Base-by-base conservation (phyloP, 2,797 vertebrate genomes). In the Ptychadena robeensis region DNA sequence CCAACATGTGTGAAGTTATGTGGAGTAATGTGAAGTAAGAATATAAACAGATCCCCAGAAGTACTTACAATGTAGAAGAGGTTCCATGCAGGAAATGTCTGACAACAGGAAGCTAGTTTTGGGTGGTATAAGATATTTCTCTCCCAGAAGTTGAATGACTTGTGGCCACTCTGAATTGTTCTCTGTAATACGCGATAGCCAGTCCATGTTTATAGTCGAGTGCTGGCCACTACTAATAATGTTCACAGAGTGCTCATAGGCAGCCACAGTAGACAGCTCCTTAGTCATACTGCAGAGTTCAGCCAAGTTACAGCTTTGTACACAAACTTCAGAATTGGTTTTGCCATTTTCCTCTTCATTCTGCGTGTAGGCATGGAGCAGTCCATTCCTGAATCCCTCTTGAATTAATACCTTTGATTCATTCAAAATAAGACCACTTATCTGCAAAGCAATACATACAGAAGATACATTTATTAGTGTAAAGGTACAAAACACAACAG, bases 201-300 rank as follows among this genome's bases (percentile, higher is more conserved):
- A 83, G 86, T 96, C 95, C 3, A 95, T 90, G 15, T 94, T 91
- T 81, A 76, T 35, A 57, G 38, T 22, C 10, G 25, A 38, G 40
- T 10, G 12, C 57, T 14, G 30, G 70, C 1, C 66, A 32, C 32
- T 32, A 57, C n/a, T 65, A 15, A 85, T 25, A 18, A 66, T 89
- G 22, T 91, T 82, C 0, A 84, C 32, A 53, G 86, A 87, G 81
- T 84, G 86, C 73, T 91, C 91, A 30, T 76, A 87, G 0, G 89
- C 88, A 32, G 88, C 90, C 73, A 87, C 77, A 32, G 91, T 74
- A 83, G 93, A 91, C 68, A 97, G 91, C 74, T 90, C 90, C 88
- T 97, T 98, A 67, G 96, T 95, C 96, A 98, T 96, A 84, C 96
- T 95, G 90, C 96, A 99, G 2, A 99, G 90, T 40, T 95, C 94